Evolutionary conservation across 2,113 vertebrate genomes (phyloP), one percentile per base, ranked within the genome.

Genomic region (Lepisosteus oculatus): DNA sequence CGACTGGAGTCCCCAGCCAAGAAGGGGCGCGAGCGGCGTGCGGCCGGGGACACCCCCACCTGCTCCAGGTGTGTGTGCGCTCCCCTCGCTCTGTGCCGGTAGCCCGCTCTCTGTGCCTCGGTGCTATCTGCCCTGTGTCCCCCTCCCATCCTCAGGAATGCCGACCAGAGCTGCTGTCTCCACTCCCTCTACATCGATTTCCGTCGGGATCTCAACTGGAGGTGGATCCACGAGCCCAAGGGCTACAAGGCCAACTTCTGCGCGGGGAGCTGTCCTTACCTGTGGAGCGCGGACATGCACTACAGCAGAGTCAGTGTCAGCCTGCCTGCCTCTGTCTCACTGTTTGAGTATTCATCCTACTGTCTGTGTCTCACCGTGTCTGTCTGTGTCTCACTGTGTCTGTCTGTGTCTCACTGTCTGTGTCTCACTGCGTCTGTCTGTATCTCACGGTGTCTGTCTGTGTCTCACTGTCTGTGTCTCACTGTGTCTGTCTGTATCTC

Each of bases 201-300:
- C 85, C 87, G 92, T 44, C 87, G 88, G n/a, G 92, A 93, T 84
- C 85, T 93, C 73, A 92, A 92, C 79, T 93, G 92, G 92, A 93
- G 92, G 76, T 93, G 92, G 92, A 93, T 93, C 79, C 91, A 92
- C 13, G 91, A 93, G 74, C 92, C 92, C 42, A 91, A 91, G 83
- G 92, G 92, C 55, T 93, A 93, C 85, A 90, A 87, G 76, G 92
- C 92, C 55, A 93, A 93, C 81, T 93, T 93, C 81, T 93, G 92
- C 68, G 88, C 91, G 2, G 92, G 92, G 29, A 91, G 82, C 80
- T 93, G 92, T 74, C 91, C 90, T 2, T 93, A 93, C 81, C 82
- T 93, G 75, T 93, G 92, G 92, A 93, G 91, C 1, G 89, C 90
- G 68, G 91, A 93, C 86, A 93, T 87, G 80, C 91, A 92, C 85